Base-by-base conservation (phyloP, 2,888 invertebrate genomes). In the Cyclophora albipunctata region DNA sequence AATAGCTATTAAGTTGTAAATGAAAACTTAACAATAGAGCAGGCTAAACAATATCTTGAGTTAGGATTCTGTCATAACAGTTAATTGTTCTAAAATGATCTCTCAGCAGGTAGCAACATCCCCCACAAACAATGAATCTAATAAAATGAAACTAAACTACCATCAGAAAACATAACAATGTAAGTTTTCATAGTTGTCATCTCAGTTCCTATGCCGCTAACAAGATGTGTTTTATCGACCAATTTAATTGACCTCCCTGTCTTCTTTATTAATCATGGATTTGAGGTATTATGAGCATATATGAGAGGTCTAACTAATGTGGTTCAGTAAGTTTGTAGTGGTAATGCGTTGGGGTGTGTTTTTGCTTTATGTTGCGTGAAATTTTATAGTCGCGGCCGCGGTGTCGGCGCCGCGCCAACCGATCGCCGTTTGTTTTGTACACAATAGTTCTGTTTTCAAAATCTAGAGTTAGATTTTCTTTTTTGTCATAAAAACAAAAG, bases 291-390 rank as follows among this genome's bases (percentile, higher is more conserved):
- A 41, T 45, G 50, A 50, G 52, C 50, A 54, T 42, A 54, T 60
- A 54, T 60, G 54, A 53, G 63, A 62, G 81, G 53, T 78, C 84
- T 62, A 58, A 59, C 53, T 71, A 68, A 44, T 54, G 53, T 84
- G 82, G 84, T 66, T 56, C 4, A 2, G 68, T 67, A 69, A 65
- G 73, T 67, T 37, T 70, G 69, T 75, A 75, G 78, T 73, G 78
- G 84, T 80, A 78, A 80, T 81, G 78, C 79, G 75, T 75, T 73
- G 73, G 84, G 83, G 84, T 82, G 84, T 88, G 86, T 88, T 89
- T 88, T 89, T 88, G 84, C 79, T 89, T 88, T 88, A 88, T 88
- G 86, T 78, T 68, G 79, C 86, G 87, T 89, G 84, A 84, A 89
- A 89, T 88, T 86, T 87, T 87, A 87, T 75, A 69, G 84, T 75